Percentiles rank a stretch among this genome's conserved stretches.
Conservation (phyloP, 2,113 vertebrate genomes). For the Rostratula benghalensis region DNA sequence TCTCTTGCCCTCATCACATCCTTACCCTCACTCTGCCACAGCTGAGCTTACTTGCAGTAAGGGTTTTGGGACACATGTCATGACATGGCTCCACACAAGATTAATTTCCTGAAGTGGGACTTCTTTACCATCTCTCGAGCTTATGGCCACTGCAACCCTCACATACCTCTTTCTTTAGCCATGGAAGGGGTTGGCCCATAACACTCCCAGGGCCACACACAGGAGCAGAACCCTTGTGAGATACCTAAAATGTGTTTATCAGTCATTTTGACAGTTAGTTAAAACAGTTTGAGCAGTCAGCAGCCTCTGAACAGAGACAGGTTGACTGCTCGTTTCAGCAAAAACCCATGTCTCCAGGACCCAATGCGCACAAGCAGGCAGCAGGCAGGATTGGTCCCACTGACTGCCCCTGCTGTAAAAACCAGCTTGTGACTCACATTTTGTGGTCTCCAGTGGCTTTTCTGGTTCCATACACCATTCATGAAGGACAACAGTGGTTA, state of each 20-base stretch:
- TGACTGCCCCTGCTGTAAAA: background rate
- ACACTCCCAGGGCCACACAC: rapidly evolving
- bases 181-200: rapidly evolving
- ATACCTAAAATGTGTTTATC: background rate
- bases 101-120: background rate
- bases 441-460: background rate
- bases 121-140: background rate
- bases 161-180: background rate
- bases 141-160: background rate
- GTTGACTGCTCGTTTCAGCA: background rate
- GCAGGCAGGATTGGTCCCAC: rapidly evolving
- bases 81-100: background rate
- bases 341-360: background rate
- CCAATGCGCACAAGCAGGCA: background rate
- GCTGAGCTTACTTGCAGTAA: background rate
- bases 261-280: background rate
- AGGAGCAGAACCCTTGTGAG: background rate
- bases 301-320: background rate
- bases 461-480: background rate
- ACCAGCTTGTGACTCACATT: background rate
- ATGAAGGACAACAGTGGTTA: background rate
- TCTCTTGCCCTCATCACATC: background rate
- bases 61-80: background rate
- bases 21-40: background rate
- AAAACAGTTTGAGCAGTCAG: background rate